phyloP scores from a whole-genome alignment of 2,113 vertebrate species.

The Sinosuthora webbiana region DNA sequence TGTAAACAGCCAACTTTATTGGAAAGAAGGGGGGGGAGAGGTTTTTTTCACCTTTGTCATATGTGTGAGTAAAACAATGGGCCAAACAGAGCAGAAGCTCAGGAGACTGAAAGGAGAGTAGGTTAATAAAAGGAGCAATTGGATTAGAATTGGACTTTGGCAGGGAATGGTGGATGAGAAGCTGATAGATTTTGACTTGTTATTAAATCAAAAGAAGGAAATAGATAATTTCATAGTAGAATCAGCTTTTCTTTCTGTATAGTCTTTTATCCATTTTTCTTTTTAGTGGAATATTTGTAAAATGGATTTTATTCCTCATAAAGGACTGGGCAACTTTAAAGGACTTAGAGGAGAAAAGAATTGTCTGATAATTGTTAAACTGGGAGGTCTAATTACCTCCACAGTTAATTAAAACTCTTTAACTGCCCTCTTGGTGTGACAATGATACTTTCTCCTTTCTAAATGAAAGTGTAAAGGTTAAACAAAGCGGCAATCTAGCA shows the following conservation, averaged over 20 bases:
- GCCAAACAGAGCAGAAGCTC: constrained; percentile 28
- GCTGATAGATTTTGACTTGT: constrained; percentile 47
- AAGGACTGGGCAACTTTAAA: constrained; percentile 12
- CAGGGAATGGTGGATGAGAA: constrained; percentile 5
- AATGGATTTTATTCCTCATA: constrained; percentile 15
- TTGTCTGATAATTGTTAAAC: constrained; percentile 47
- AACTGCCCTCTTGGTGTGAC: constrained; percentile 52
- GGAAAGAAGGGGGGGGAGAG: not conserved
- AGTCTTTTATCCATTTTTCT: not conserved
- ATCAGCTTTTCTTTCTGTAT: constrained; percentile 3
- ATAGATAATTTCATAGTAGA: constrained; percentile 1
- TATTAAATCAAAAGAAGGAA: constrained; percentile 45
- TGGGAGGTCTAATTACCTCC: constrained; percentile 54
- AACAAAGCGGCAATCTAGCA: constrained; percentile 41
- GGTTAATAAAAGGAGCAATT: constrained; percentile 44
- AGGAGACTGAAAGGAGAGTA: not conserved
- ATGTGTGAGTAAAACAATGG: constrained; percentile 25
- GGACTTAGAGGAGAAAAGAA: constrained; percentile 39
- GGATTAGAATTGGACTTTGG: constrained; percentile 51
- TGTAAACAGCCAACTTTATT: constrained; percentile 29
- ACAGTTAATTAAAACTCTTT: constrained; percentile 66
- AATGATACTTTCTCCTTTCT: constrained; percentile 48
- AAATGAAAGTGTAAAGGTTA: constrained; percentile 59
- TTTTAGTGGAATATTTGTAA: not conserved
- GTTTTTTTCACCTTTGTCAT: constrained; percentile 25